Evolutionary conservation across 2,797 vertebrate species (phyloP), one percentile per base, ranked within the genome.

Genomic region (Synaphobranchus kaupii): DNA sequence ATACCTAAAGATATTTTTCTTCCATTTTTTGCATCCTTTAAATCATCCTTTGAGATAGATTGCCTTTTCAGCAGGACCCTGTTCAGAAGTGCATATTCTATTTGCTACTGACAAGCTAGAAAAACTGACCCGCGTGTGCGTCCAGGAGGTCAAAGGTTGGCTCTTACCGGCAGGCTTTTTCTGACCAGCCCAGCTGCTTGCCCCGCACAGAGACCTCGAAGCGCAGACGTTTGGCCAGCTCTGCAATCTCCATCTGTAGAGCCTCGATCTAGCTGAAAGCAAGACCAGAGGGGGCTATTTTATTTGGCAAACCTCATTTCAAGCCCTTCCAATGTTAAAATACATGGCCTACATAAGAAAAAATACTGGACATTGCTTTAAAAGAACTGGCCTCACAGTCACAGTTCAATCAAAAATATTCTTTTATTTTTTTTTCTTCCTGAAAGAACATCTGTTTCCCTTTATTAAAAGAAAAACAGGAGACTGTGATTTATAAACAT

Each of bases 161-260:
- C 52, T 82, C 92, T 90, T 93, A 99, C 98, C 96, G 96, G 91
- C 96, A 94, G 87, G 94, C 93, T 92, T 94, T 96, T n/a, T 98
- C 96, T 0, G 96, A 97, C 98, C 98, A 99, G 47, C 94, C 93
- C 91, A 92, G 92, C n/a, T 97, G 95, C 91, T 91, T 91, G 0
- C 95, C 97, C 90, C 91, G 93, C 31, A 97, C 52, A 0, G 97
- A 96, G 78, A 99, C 96, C 92, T 98, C 97, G 78, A 96, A 96
- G 82, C 93, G 94, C 66, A 99, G 96, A 52, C 90, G 94, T 80
- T 93, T 95, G 0, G 97, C 96, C 39, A 98, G 90, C 1, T 88
- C 92, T 9, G 96, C 92, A n/a, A 99, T 97, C 94, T 99, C 98
- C 2, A 90, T 95, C 91, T 98, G 97, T 90, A 99, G 92, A 20